Conservation (phyloP, 2,797 vertebrate species). For the Knipowitschia caucasica region DNA sequence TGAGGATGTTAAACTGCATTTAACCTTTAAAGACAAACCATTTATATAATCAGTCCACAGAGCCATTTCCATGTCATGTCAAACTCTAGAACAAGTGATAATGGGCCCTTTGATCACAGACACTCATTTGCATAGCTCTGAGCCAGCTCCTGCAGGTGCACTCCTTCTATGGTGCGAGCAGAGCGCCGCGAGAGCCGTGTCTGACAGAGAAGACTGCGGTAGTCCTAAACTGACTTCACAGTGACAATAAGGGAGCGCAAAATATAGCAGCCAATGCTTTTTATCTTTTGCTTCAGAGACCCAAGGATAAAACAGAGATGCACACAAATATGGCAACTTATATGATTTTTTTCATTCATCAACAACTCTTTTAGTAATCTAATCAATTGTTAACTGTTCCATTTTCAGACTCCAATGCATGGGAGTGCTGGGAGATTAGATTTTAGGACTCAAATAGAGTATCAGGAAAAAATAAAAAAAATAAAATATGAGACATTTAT, state of each 20-base stretch:
- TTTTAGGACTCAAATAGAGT: too few species aligned
- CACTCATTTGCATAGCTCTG: constrained; percentile 64
- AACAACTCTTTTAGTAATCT: too few species aligned
- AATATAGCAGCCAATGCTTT: too few species aligned
- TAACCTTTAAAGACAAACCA: constrained; percentile 30
- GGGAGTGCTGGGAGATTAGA: too few species aligned
- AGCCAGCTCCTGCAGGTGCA: constrained; percentile 67
- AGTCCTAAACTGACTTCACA: constrained; percentile 36
- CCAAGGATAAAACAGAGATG: too few species aligned
- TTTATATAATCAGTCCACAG: constrained; percentile 31
- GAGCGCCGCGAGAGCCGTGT: constrained; percentile 43
- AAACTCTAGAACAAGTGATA: constrained; percentile 41
- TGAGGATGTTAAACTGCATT: constrained; percentile 40
- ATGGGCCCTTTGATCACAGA: constrained; percentile 56
- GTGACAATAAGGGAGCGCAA: background rate
- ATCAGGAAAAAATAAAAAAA: too few species aligned
- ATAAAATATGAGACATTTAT: too few species aligned
- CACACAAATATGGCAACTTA: too few species aligned
- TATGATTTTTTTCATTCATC: too few species aligned
- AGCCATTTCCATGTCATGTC: constrained; percentile 57
- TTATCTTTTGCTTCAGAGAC: too few species aligned
- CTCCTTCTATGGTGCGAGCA: constrained; percentile 50
- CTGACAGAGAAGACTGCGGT: constrained; percentile 59
- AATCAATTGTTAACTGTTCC: too few species aligned
- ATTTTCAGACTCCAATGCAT: too few species aligned